These are phyloP conservation scores for Lydus trimaculatus DNA, from an alignment of 2,888 invertebrate genomes.

Conservation along the genomic window DNA sequence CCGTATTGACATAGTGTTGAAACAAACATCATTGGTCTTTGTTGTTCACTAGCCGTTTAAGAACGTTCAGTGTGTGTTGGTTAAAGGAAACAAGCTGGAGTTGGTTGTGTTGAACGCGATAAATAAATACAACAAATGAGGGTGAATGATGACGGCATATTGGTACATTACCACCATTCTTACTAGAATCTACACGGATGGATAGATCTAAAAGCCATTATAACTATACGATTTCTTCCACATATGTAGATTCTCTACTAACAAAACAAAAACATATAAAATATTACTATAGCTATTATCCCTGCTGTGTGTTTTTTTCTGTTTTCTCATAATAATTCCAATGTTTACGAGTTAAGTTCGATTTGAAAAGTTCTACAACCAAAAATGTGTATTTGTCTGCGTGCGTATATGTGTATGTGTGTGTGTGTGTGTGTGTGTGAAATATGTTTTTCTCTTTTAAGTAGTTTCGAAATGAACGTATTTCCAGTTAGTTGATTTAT, in stretches of 20 bases:
- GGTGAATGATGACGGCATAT: neutral
- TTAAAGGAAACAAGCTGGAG: neutral
- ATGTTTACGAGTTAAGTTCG: constrained; percentile 7
- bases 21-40: constrained; percentile 29
- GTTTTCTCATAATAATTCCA: neutral
- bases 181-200: neutral
- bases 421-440: neutral
- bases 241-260: neutral
- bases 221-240: neutral
- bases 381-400: neutral
- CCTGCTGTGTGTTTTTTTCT: neutral
- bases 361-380: constrained; percentile 8
- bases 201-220: constrained; percentile 4
- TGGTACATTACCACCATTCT: neutral
- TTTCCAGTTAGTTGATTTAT: constrained; percentile 28
- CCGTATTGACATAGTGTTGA: constrained; percentile 26
- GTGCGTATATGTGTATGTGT: too few relatives aligned
- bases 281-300: neutral
- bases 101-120: neutral
- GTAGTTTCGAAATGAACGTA: constrained; percentile 20
- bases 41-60: constrained; percentile 12
- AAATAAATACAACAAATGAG: constrained; percentile 9
- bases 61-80: neutral
- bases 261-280: neutral
- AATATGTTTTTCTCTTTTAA: constrained; percentile 19